These are phyloP conservation scores for Sparus aurata DNA, from an alignment of 2,797 vertebrate species.

Conservation along the genomic window DNA sequence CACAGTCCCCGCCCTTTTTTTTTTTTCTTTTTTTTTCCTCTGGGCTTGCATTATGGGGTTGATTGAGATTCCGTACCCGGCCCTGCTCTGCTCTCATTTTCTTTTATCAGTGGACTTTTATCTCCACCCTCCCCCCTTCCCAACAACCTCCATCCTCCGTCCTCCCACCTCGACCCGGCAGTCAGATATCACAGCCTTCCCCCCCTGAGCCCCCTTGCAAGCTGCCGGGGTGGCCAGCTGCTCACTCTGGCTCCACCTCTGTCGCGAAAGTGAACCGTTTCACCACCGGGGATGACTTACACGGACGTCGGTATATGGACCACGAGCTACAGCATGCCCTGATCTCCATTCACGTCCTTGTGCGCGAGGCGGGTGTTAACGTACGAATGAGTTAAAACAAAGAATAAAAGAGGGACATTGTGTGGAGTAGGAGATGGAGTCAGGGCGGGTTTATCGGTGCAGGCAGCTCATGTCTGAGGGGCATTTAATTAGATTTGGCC, in stretches of 20 bases:
- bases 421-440: slow-evolving; percentile 37
- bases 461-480: slow-evolving; percentile 57
- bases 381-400: slow-evolving; percentile 4
- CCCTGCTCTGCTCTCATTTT: slow-evolving; percentile 44
- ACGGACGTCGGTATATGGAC: neutral
- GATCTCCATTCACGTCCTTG: neutral
- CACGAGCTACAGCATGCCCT: slow-evolving; percentile 5
- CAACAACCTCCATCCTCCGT: slow-evolving; percentile 37
- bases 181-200: slow-evolving; percentile 66
- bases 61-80: slow-evolving; percentile 77
- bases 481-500: slow-evolving; percentile 75
- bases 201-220: slow-evolving; percentile 44
- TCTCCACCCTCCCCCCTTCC: slow-evolving; percentile 37
- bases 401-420: slow-evolving; percentile 41
- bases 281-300: neutral
- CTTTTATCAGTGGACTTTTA: slow-evolving; percentile 81
- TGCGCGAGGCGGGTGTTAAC: slow-evolving; percentile 18
- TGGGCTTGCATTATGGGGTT: slow-evolving; percentile 54
- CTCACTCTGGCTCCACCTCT: neutral
- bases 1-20: slow-evolving; percentile 16
- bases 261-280: slow-evolving; percentile 38
- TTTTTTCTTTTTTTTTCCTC: neutral
- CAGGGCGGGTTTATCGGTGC: slow-evolving; percentile 51
- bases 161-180: slow-evolving; percentile 56
- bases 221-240: slow-evolving; percentile 63